Conservation (phyloP, 1,140 invertebrate species). For the Lepidotrigona ventralis region DNA sequence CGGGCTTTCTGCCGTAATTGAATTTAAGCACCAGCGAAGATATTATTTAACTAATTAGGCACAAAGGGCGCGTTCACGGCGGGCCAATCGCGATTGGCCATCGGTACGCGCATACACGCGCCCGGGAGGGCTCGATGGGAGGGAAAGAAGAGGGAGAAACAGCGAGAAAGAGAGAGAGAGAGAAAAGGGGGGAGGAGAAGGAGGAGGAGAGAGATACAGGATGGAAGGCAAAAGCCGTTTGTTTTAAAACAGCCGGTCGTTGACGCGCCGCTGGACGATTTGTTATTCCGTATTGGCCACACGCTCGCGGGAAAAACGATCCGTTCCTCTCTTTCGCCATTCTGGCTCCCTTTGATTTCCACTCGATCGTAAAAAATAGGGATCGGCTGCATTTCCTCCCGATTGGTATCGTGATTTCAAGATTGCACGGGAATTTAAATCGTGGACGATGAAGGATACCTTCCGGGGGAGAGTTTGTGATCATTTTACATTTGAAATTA, state of each 20-base stretch:
- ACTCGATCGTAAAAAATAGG: neutral
- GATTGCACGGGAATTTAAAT: neutral
- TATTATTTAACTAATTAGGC: conserved; percentile 80
- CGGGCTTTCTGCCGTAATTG: conserved; percentile 76
- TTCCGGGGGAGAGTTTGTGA: neutral
- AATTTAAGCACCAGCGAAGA: conserved; percentile 79
- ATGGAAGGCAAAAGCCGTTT: conserved; percentile 58
- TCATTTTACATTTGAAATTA: neutral
- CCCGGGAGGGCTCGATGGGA: conserved; percentile 38
- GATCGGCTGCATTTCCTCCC: neutral
- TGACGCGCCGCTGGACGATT: conserved; percentile 66
- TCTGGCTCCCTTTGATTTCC: neutral
- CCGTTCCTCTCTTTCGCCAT: conserved; percentile 26
- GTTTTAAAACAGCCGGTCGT: conserved; percentile 68
- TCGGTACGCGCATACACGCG: conserved; percentile 48
- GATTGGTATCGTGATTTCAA: neutral
- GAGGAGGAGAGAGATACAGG: neutral
- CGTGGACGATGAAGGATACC: neutral
- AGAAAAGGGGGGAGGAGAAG: neutral
- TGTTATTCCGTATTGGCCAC: conserved; percentile 63
- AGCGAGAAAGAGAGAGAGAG: neutral
- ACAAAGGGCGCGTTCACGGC: conserved; percentile 77
- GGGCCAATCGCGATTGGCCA: conserved; percentile 68
- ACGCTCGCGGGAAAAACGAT: conserved; percentile 62
- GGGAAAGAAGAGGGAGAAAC: neutral